A percentile compares a stretch with the other conserved stretches of the same genome.
Conservation (phyloP, 2,888 invertebrate genomes). For the Papilio demoleus region DNA sequence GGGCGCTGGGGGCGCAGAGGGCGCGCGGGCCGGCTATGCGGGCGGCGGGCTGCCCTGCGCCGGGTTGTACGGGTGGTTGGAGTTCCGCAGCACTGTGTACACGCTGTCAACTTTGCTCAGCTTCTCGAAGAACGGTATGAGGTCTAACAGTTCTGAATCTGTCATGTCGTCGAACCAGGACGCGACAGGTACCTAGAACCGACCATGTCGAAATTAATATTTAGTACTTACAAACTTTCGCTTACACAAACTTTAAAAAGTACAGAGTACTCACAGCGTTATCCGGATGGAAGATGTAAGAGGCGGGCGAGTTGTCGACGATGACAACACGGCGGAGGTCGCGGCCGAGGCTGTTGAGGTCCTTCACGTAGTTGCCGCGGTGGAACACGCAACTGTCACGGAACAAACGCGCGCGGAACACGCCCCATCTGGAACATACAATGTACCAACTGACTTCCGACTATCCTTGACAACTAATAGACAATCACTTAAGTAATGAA, state of each 20-base stretch:
- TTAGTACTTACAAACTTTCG: too few relatives aligned
- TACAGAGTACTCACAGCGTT: constrained; percentile 93
- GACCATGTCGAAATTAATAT: background rate
- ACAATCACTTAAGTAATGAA: constrained; percentile 69
- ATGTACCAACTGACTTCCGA: constrained; percentile 65
- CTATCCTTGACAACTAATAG: constrained; percentile 65
- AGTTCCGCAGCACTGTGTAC: constrained; percentile 96
- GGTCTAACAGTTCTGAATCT: constrained; percentile 97
- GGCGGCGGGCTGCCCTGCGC: constrained; percentile 73
- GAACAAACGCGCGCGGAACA: constrained; percentile 97
- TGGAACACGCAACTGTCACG: constrained; percentile 99
- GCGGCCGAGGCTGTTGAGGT: constrained; percentile 98
- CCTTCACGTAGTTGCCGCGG: constrained; percentile 99
- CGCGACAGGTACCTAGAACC: constrained; percentile 96
- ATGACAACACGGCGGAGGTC: constrained; percentile 98
- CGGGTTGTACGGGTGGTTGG: constrained; percentile 92
- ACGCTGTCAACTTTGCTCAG: constrained; percentile 98
- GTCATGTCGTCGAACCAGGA: constrained; percentile 99
- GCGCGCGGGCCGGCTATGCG: constrained; percentile 65
- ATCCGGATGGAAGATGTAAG: constrained; percentile 99
- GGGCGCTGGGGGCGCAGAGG: constrained; percentile 40
- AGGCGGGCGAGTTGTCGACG: constrained; percentile 99
- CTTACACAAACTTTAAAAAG: background rate
- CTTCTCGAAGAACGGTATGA: constrained; percentile 99
- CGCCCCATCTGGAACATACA: constrained; percentile 90